A percentile compares a stretch with the other conserved stretches of the same genome.
Evolutionary conservation across 2,888 invertebrate genomes (phyloP).

Genomic region (Lumbricus terrestris): DNA sequence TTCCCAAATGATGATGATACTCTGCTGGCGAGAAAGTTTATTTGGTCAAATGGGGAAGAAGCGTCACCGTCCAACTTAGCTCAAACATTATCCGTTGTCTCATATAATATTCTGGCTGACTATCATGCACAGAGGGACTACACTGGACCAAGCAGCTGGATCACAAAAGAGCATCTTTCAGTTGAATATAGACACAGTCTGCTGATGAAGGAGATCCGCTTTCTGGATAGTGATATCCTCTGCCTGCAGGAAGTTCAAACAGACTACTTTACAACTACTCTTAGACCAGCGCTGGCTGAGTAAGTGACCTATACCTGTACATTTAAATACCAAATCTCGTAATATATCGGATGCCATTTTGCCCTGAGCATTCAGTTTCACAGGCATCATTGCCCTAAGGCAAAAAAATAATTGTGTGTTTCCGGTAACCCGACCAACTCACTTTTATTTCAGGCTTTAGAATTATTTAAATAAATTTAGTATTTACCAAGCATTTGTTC

Average conservation of each 20-base stretch:
- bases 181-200: constrained; percentile 47
- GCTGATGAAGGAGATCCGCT: constrained; percentile 50
- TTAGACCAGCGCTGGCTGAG: constrained; percentile 46
- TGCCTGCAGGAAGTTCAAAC: constrained; percentile 57
- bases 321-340: not conserved
- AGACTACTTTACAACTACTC: constrained; percentile 43
- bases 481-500: not conserved
- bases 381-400: not conserved
- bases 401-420: no score
- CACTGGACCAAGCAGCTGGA: constrained; percentile 42
- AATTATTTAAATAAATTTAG: not conserved
- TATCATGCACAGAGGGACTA: constrained; percentile 46
- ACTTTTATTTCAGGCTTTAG: not conserved
- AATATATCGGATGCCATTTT: not conserved
- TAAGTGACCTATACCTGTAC: constrained; percentile 33
- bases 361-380: no score
- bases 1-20: not conserved
- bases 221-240: constrained; percentile 53
- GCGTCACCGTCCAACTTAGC: not conserved
- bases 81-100: constrained; percentile 48
- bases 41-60: not conserved
- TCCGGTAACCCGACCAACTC: no score
- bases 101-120: constrained; percentile 57
- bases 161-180: constrained; percentile 42
- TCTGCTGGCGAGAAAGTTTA: not conserved